Evolutionary conservation across 2,797 vertebrate species (phyloP).

Genomic region (Myotis findleyi): DNA sequence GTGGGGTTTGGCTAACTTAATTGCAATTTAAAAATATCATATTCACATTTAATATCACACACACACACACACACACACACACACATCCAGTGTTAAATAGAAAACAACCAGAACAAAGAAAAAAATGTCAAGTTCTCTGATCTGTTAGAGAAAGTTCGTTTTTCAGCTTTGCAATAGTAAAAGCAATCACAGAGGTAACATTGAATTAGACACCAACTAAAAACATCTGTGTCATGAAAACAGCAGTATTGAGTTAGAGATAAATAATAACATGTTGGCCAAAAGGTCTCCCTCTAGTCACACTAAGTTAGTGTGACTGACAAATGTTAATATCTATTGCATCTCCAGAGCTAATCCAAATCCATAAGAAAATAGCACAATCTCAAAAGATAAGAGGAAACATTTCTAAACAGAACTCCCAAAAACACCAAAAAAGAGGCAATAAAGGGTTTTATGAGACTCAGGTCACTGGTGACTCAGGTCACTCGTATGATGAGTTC

Average conservation of each 20-base stretch:
- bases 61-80: neutral
- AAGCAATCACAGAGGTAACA: slow-evolving; percentile 22
- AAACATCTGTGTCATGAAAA: neutral
- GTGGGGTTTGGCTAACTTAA: neutral
- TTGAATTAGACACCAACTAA: slow-evolving; percentile 5
- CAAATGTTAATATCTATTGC: neutral
- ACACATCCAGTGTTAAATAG: neutral
- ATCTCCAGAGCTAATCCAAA: neutral
- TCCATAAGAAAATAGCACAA: neutral
- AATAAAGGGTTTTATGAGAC: neutral
- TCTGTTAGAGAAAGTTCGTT: slow-evolving; percentile 8
- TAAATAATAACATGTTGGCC: neutral
- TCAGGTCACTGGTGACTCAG: neutral
- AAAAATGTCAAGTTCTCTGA: neutral
- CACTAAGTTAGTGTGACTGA: neutral
- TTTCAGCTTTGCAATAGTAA: slow-evolving; percentile 43
- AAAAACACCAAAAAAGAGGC: neutral
- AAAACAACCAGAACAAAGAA: neutral
- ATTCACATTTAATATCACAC: neutral
- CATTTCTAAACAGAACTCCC: slow-evolving; percentile 49
- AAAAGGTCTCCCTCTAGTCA: neutral
- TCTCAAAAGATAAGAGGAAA: neutral
- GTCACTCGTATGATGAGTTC: neutral
- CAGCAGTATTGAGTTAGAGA: neutral
- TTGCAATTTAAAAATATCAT: neutral